Base-by-base conservation (phyloP, 2,888 invertebrate species). In the Lasius fuliginosus region DNA sequence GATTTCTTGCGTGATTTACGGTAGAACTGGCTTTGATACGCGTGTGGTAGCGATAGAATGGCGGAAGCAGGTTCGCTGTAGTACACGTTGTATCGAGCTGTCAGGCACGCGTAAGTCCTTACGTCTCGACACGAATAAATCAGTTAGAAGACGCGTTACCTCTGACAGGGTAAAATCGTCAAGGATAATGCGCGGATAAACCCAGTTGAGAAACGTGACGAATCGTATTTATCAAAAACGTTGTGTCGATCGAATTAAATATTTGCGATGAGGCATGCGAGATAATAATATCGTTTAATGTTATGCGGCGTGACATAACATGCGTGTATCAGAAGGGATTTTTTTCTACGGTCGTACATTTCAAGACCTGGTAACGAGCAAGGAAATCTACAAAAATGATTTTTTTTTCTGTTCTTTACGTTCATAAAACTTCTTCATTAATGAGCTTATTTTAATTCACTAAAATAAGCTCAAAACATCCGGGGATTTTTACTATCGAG, bases 1-100 rank as follows among this genome's bases (percentile, higher is more conserved):
- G 71, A 46, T 71, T 79, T 79, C 46, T 71, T 71, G 33, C 58
- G 3, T 71, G 71, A 46, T 3, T 46, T 79, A 79, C 60, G 60
- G 42, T 69, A 79, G 23, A 23, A 42, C 56, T 68, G 30, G n/a
- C 69, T 77, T 36, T 36, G 36, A n/a, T 53, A 40, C n/a, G 42
- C 69, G 33, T 58, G 33, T 60, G 0, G 12, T 40, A 58, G 33
- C 46, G 65, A 23, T 36, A 77, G 23, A 53, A 53, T 33, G 30
- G 33, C 71, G 76, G 36, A 79, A 56, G 36, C 65, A 40, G 15
- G n/a, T 64, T 30, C 23, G 23, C 1, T 9, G 64, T 33, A 15
- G 9, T 40, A 49, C 69, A 69, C 33, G 69, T 53, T 77, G 77
- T 23, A 30, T 69, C 69, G 42, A 71, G 53, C 33, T 79, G 60